Evolutionary conservation across 2,888 invertebrate species (phyloP), one percentile per base, ranked within the genome.

Genomic region (Dynastes hyllus): DNA sequence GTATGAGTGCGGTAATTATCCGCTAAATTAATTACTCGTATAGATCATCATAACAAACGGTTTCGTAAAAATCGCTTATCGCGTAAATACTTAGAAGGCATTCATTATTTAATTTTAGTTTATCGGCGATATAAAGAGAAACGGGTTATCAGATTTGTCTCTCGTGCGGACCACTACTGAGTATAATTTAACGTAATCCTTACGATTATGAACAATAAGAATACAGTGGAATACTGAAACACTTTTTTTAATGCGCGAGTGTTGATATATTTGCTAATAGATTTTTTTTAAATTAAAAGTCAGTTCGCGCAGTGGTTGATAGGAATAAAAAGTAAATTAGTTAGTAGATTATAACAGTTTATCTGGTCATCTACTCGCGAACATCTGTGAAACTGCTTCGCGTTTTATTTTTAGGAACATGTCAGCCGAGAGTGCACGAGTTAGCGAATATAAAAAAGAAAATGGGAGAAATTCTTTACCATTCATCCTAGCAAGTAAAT

Each of bases 301-400:
- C 13, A n/a, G 58, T 63, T 75, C 61, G 27, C 61, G 73, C 61
- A 75, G 50, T 50, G 58, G 29, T 37, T 45, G 16, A 75, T 75
- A 63, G 27, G 63, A 75, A 61, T 75, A 75, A 75, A 75, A 75
- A 75, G 45, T 61, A 75, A 75, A 75, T 75, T 75, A 75, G 61
- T 27, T 61, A 61, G 61, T 45, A 50, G 16, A 61, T 61, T 75
- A 75, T 63, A 75, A 63, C 61, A 63, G 73, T 63, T 61, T 50
- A 75, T 75, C 63, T 75, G 63, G 27, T 75, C 61, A 63, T 75
- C 73, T 75, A 63, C 32, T 16, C 61, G 61, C 22, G 73, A 61
- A 63, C 73, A 75, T 75, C 45, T 75, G 73, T 63, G 22, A 63
- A 50, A 75, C 63, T 45, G 61, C 11, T 75, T 75, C 63, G 29